Conservation (phyloP, 2,113 vertebrate species). For the Kobus ellipsiprymnus region DNA sequence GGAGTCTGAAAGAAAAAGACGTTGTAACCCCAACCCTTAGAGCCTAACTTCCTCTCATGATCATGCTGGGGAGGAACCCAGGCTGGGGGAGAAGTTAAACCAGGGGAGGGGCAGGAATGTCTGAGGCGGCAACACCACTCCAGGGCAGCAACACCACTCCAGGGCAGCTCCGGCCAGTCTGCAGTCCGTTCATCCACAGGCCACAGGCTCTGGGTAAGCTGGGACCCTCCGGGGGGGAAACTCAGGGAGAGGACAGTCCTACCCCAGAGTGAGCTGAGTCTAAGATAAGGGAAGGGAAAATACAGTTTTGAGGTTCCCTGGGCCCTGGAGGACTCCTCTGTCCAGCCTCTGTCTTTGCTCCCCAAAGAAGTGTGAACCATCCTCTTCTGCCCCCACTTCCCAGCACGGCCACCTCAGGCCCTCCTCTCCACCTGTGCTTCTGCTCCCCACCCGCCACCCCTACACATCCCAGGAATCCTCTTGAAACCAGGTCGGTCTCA, state of each 20-base stretch:
- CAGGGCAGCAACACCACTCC: not conserved
- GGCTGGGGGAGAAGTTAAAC: not conserved
- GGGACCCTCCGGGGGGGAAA: no score
- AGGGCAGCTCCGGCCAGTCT: not conserved
- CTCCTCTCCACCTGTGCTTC: not conserved
- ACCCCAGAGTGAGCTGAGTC: not conserved
- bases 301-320: not conserved
- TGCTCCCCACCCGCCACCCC: not conserved
- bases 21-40: not conserved
- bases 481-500: not conserved
- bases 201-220: not conserved
- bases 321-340: not conserved
- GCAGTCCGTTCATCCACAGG: not conserved
- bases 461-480: not conserved
- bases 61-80: not conserved
- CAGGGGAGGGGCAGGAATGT: not conserved
- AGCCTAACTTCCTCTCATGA: not conserved
- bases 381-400: not conserved
- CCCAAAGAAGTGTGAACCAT: not conserved
- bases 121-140: not conserved
- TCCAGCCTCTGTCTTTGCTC: not conserved
- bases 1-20: not conserved
- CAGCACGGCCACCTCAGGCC: not conserved
- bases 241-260: accelerated
- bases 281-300: not conserved